phyloP scores from a whole-genome alignment of 2,797 vertebrate species.

The Gymnopithys bicolor region DNA sequence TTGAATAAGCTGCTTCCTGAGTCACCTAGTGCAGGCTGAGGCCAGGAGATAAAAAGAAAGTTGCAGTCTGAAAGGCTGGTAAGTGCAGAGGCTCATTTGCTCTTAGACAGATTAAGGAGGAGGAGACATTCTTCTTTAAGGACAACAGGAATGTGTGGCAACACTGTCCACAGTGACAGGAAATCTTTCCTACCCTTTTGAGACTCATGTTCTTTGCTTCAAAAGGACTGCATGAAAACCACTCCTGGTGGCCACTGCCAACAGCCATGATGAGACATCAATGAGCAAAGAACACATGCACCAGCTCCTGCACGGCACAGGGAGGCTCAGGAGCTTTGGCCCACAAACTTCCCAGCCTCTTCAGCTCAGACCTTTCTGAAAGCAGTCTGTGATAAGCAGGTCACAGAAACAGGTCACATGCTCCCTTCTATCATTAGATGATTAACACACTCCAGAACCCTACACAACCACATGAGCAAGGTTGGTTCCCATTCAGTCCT shows the following conservation, averaged over 20 bases:
- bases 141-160: too few species aligned
- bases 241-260: neutral
- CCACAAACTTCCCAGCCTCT: neutral
- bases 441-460: neutral
- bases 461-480: neutral
- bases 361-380: neutral
- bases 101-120: too few species aligned
- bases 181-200: too few species aligned
- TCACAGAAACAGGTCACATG: accelerated
- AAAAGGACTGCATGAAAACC: neutral
- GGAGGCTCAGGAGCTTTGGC: neutral
- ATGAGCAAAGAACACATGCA: accelerated
- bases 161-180: too few species aligned
- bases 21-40: too few species aligned
- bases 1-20: neutral
- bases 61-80: too few species aligned
- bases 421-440: neutral
- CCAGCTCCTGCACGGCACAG: neutral
- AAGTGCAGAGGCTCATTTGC: too few species aligned
- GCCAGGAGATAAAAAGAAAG: too few species aligned
- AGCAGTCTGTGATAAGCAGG: neutral
- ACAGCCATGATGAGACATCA: neutral
- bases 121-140: too few species aligned
- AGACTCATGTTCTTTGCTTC: neutral
- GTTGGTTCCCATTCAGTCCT: accelerated